Conservation (phyloP, 2,888 invertebrate species). For the Pterostichus niger region DNA sequence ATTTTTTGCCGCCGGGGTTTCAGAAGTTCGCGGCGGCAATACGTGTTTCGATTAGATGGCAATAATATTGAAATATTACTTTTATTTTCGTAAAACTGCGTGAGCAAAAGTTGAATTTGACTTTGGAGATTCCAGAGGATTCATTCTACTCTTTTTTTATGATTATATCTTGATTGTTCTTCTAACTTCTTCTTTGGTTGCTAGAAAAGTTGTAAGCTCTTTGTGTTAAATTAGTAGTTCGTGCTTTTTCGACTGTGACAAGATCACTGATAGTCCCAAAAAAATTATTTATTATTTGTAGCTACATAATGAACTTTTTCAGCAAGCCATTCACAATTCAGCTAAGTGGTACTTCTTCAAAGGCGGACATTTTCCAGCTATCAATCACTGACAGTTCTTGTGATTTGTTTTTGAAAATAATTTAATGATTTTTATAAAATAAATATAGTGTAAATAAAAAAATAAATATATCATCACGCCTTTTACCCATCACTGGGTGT, state of each 20-base stretch:
- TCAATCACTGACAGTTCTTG: too few species aligned
- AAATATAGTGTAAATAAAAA: too few species aligned
- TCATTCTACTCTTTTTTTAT: slow-evolving; percentile 31
- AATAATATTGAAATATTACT: slow-evolving; percentile 51
- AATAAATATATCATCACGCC: too few species aligned
- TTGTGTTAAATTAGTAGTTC: slow-evolving; percentile 49
- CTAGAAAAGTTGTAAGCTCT: slow-evolving; percentile 32
- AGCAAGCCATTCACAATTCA: too few species aligned
- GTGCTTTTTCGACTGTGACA: slow-evolving; percentile 48
- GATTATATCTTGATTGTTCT: slow-evolving; percentile 50
- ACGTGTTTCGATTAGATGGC: slow-evolving; percentile 52
- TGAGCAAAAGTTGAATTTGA: slow-evolving; percentile 32
- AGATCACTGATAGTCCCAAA: slow-evolving; percentile 28
- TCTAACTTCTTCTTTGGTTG: slow-evolving; percentile 41
- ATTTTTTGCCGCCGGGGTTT: slow-evolving; percentile 37
- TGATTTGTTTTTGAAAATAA: too few species aligned
- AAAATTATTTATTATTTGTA: slow-evolving; percentile 41
- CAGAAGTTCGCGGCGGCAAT: slow-evolving; percentile 10
- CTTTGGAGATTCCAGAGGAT: slow-evolving; percentile 30
- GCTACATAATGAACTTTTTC: slow-evolving; percentile 44
- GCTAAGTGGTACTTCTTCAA: too few species aligned
- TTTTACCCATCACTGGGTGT: too few species aligned
- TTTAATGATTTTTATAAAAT: too few species aligned
- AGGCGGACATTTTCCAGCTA: too few species aligned
- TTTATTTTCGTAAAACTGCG: slow-evolving; percentile 17